Conservation (phyloP, 1,140 invertebrate species). For the Lordiphosa clarofinis region DNA sequence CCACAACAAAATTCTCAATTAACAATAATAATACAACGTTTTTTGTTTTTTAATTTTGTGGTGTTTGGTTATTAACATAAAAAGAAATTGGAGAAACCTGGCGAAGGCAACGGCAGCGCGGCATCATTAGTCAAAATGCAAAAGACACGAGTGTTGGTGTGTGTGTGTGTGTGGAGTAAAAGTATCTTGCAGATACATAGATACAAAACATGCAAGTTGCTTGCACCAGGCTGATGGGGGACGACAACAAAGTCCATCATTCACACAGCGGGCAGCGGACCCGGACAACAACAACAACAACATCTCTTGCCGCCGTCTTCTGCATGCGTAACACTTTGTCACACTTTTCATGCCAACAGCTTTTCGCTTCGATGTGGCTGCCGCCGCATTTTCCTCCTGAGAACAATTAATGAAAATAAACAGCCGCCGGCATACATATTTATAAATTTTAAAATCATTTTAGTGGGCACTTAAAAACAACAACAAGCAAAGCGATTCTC, state of each 20-base stretch:
- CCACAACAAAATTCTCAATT: constrained; percentile 26
- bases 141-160: constrained; percentile 22
- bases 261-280: constrained; percentile 68
- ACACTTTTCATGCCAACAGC: constrained; percentile 76
- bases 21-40: constrained; percentile 42
- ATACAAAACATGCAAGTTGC: constrained; percentile 65
- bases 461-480: constrained; percentile 67
- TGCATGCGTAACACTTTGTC: constrained; percentile 77
- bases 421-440: constrained; percentile 65
- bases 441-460: constrained; percentile 71
- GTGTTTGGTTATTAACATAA: constrained; percentile 50
- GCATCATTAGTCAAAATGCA: constrained; percentile 66
- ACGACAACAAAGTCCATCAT: constrained; percentile 75
- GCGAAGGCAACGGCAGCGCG: constrained; percentile 35
- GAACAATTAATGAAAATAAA: constrained; percentile 79
- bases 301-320: constrained; percentile 64
- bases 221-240: constrained; percentile 48
- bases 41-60: constrained; percentile 14
- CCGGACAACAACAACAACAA: constrained; percentile 33
- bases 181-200: constrained; percentile 74
- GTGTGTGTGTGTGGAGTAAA: constrained; percentile 49
- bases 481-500: constrained; percentile 9
- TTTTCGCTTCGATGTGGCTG: constrained; percentile 31
- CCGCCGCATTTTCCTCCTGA: constrained; percentile 60
- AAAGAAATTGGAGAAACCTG: constrained; percentile 71